These are phyloP conservation scores for Sarcophaga peregrina DNA, from an alignment of 1,140 invertebrate species.

Conservation along the genomic window DNA sequence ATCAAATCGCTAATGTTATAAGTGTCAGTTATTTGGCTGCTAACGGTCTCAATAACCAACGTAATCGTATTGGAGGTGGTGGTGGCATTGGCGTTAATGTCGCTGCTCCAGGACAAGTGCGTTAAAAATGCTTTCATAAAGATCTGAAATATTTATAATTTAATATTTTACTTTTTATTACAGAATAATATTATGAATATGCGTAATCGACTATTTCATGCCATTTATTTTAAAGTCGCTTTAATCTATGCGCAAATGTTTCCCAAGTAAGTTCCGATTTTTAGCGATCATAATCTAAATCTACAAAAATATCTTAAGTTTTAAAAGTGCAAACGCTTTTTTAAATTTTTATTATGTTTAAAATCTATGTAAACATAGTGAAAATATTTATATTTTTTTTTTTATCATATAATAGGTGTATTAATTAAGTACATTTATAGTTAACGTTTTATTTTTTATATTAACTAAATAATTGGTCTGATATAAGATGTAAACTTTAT, in stretches of 20 bases:
- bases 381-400: too few relatives aligned
- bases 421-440: too few relatives aligned
- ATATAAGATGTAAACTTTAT: too few relatives aligned
- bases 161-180: slow-evolving; percentile 49
- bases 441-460: too few relatives aligned
- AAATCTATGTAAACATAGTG: too few relatives aligned
- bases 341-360: too few relatives aligned
- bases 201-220: slow-evolving; percentile 93
- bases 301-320: too few relatives aligned
- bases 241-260: slow-evolving; percentile 90
- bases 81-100: slow-evolving; percentile 37
- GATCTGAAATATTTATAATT: slow-evolving; percentile 1
- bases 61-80: slow-evolving; percentile 51
- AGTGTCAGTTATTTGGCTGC: slow-evolving; percentile 43
- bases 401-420: too few relatives aligned
- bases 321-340: too few relatives aligned
- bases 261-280: slow-evolving; percentile 71
- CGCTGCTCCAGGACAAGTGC: slow-evolving; percentile 49
- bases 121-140: neutral
- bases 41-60: slow-evolving; percentile 46
- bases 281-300: too few relatives aligned
- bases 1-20: slow-evolving; percentile 43
- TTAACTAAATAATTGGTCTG: too few relatives aligned
- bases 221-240: slow-evolving; percentile 91
- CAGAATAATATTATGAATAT: slow-evolving; percentile 85